Conservation (phyloP, 2,797 vertebrate species). For the Pogoniulus pusillus region DNA sequence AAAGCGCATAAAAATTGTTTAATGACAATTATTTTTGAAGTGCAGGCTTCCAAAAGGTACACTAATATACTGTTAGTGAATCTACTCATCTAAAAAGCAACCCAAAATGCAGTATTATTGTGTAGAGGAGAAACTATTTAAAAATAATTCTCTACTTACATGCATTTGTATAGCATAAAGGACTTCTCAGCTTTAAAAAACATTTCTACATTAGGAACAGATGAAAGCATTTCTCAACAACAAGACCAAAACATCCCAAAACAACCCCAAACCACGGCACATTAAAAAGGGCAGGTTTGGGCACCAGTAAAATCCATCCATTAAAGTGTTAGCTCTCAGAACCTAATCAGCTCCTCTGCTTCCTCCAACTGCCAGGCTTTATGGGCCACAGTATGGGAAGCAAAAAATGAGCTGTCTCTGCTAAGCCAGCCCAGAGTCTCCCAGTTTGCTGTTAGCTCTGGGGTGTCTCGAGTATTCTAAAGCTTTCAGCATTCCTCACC, state of each 20-base stretch:
- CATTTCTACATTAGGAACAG: not conserved
- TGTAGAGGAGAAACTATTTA: not conserved
- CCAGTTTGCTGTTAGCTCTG: not conserved
- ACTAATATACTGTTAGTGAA: not conserved
- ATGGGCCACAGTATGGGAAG: not conserved
- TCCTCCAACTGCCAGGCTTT: not conserved
- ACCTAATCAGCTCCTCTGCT: not conserved
- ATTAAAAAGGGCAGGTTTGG: not conserved
- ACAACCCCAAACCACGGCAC: not conserved
- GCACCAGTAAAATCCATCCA: not conserved
- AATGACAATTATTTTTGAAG: not conserved
- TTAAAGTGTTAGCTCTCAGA: not conserved
- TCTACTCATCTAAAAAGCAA: not conserved
- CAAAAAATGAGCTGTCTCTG: not conserved
- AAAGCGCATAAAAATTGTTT: not conserved
- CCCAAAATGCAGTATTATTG: not conserved
- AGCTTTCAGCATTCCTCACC: not conserved
- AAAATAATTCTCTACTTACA: conserved; percentile 43
- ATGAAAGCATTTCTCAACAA: no score
- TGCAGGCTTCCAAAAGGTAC: not conserved
- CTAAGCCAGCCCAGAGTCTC: not conserved
- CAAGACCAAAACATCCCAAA: no score
- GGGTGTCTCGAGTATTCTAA: not conserved
- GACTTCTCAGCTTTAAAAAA: not conserved
- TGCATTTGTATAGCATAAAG: not conserved